Percentiles rank a stretch among this genome's conserved stretches.
phyloP scores from a whole-genome alignment of 1,140 invertebrate species.

The Helicoverpa zea region DNA sequence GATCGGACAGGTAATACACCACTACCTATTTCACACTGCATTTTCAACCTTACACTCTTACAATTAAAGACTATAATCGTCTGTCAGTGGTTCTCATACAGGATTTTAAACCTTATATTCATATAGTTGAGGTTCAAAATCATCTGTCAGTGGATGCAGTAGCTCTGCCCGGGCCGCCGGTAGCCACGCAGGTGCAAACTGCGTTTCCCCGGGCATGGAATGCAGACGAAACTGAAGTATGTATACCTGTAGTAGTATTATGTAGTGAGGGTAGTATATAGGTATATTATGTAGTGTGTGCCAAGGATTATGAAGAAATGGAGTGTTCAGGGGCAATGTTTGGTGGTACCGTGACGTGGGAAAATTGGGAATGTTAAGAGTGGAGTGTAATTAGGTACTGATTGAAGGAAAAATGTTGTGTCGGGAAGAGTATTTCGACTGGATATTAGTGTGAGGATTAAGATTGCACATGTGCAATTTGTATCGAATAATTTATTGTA shows the following conservation, averaged over 20 bases:
- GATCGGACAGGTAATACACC: too few relatives aligned
- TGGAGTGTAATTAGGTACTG: too few relatives aligned
- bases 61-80: too few relatives aligned
- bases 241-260: not conserved
- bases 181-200: not conserved
- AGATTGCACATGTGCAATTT: too few relatives aligned
- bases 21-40: too few relatives aligned
- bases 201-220: not conserved
- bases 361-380: too few relatives aligned
- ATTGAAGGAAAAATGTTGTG: too few relatives aligned
- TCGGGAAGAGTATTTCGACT: too few relatives aligned
- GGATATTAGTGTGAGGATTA: too few relatives aligned
- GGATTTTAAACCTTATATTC: not conserved
- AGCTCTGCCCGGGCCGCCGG: slow-evolving; percentile 21
- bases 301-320: not conserved
- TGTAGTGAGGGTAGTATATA: too few relatives aligned
- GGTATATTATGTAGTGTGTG: not conserved
- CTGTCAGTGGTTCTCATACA: not conserved
- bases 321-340: not conserved
- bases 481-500: too few relatives aligned
- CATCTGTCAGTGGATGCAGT: not conserved
- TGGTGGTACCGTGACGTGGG: too few relatives aligned
- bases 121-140: not conserved
- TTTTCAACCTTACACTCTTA: not conserved
- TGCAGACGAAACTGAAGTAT: not conserved